Percentiles rank a stretch among this genome's conserved stretches.
phyloP scores from a whole-genome alignment of 2,797 vertebrate genomes.

The Mormyrops boulengeri region DNA sequence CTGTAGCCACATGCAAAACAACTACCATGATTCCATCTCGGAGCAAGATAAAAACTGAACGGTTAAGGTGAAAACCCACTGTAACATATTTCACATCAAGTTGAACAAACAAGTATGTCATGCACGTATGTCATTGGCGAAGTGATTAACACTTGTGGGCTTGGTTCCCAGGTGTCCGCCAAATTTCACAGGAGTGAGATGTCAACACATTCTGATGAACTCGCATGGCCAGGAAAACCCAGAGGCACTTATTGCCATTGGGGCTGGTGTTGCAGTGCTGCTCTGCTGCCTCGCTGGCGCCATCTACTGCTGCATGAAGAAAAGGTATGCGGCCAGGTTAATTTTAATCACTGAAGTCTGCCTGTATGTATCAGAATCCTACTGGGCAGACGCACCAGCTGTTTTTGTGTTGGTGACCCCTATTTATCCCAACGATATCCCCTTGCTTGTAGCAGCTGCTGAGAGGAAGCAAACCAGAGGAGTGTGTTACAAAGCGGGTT shows the following conservation, averaged over 20 bases:
- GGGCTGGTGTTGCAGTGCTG: slow-evolving; percentile 42
- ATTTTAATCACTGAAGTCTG: not conserved
- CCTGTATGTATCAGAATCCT: not conserved
- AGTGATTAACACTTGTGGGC: slow-evolving; percentile 11
- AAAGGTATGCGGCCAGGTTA: slow-evolving; percentile 40
- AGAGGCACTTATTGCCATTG: slow-evolving; percentile 47
- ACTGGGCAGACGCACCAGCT: not conserved
- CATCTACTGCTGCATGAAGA: slow-evolving; percentile 37
- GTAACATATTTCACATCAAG: not conserved
- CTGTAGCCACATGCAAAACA: not conserved
- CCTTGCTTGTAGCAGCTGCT: not conserved
- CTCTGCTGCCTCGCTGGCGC: slow-evolving; percentile 31
- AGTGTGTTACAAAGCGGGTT: not conserved
- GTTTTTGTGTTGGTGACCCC: not conserved
- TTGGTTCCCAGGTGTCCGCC: slow-evolving; percentile 46
- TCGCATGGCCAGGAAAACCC: fast-evolving
- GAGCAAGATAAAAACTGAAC: not conserved
- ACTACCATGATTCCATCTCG: not conserved
- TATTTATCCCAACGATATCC: not conserved
- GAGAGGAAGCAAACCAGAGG: not conserved
- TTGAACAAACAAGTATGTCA: not conserved
- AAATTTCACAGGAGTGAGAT: slow-evolving; percentile 41
- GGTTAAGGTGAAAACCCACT: not conserved
- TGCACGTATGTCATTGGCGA: not conserved
- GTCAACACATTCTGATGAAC: slow-evolving; percentile 23